Evolutionary conservation across 2,888 invertebrate genomes (phyloP), one percentile per base, ranked within the genome.

Genomic region (Drosophila leonis): DNA sequence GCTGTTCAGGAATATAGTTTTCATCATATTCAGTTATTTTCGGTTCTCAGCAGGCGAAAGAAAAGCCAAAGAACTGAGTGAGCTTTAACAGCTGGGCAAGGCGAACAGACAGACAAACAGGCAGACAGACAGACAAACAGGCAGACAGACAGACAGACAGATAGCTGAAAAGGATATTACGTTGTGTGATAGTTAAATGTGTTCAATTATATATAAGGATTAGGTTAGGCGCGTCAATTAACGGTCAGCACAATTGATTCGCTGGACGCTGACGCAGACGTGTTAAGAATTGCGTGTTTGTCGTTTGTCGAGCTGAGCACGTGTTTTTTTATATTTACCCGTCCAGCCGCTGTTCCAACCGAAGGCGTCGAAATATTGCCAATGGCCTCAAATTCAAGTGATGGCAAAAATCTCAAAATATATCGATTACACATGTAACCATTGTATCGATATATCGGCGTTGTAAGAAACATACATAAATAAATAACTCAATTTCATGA

Each of bases 251-350:
- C 13, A 20, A 15, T 18, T 12, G 31, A 33, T 18, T 6, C 31
- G 31, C 20, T 31, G 56, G 5, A 10, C 20, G 31, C 24, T 18
- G 48, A n/a, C 33, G 41, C 27, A 12, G 7, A 29, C 15, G 18
- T 20, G 20, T 41, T 3, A 31, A 56, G 6, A 33, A 41, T 15
- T 37, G 39, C 27, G 29, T 42, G 57, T 2, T 37, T 31, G 31
- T 35, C 29, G 51, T n/a, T 24, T 37, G n/a, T n/a, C 1, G 27
- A 29, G n/a, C 9, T 15, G 49, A 74, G 29, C 77, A 77, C 77
- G 77, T 77, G 77, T 46, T 59, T 75, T 75, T 74, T 51, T 33
- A 55, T 70, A 77, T 35, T 77, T 70, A 77, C 77, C 77, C 37
- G 75, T 61, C 63, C 75, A 74, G 75, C 57, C 18, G 42, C 33